Evolutionary conservation across 2,888 invertebrate genomes (phyloP), one percentile per base, ranked within the genome.

Genomic region (Netelia melanura): DNA sequence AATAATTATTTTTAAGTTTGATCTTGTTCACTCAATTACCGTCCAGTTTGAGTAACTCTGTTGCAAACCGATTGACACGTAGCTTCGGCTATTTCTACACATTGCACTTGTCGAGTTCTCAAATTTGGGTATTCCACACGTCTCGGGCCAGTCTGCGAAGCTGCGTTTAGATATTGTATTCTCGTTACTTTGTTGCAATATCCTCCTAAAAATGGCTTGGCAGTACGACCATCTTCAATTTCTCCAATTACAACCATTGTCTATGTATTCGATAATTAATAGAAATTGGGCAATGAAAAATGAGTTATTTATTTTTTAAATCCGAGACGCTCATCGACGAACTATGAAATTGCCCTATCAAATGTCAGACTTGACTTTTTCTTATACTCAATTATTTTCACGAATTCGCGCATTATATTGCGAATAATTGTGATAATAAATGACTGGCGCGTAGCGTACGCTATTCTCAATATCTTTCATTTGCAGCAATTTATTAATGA

Each of bases 131-230:
- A 72, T 56, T 72, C 48, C 23, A 67, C 58, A 38, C 17, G 21
- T 23, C 64, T 85, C 38, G 96, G 96, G 0, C 96, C 96, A 3
- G 98, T 98, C 94, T 98, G 98, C 0, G 97, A 96, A 86, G 95
- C 96, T 2, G 98, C 98, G 94, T 98, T 97, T 89, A 97, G 96
- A 92, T 96, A 98, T 89, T 96, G 95, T 9, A 95, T 93, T 25
- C 96, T 96, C 78, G 96, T 97, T 74, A 95, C 92, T 87, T 95
- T 95, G 93, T 98, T 96, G 83, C 95, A 95, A 94, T 97, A 98
- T 48, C 98, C 98, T 72, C 98, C 98, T 87, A 97, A 94, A 94
- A 96, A 97, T 0, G 97, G 97, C 91, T 98, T 98, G 58, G 94
- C 91, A 54, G 96, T 96, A 0, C 94, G 91, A 44, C 94, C 93